These are phyloP conservation scores for Forpus xanthops DNA, from an alignment of 2,797 vertebrate genomes.

Conservation along the genomic window DNA sequence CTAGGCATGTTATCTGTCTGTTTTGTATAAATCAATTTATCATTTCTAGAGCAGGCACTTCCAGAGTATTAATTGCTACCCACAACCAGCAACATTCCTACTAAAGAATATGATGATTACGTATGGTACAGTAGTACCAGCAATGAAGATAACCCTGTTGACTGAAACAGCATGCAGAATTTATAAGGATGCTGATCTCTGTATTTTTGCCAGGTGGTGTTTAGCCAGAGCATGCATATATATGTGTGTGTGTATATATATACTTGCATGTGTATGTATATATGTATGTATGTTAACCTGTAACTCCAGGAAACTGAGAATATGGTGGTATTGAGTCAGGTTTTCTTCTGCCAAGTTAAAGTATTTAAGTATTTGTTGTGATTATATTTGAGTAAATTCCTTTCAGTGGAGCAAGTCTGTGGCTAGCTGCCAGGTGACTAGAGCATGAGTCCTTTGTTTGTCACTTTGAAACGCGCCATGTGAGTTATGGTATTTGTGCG, in stretches of 20 bases:
- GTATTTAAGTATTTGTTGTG: not conserved
- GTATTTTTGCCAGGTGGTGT: not conserved
- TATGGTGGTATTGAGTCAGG: not conserved
- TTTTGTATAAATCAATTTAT: not conserved
- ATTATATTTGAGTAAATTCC: not conserved
- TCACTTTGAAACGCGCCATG: not conserved
- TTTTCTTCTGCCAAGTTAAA: not conserved
- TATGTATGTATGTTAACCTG: not conserved
- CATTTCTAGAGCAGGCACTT: not conserved
- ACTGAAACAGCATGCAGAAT: not conserved
- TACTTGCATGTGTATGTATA: not conserved
- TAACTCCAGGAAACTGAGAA: not conserved
- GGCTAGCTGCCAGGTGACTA: not conserved
- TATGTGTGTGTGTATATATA: not conserved
- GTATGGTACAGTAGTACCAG: not conserved
- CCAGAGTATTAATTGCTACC: not conserved
- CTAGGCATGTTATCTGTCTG: rapidly evolving
- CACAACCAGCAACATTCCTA: not conserved
- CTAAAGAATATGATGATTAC: not conserved
- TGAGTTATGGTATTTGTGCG: not conserved
- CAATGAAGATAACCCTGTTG: not conserved
- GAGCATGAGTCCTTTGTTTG: not conserved
- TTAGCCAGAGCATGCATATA: not conserved
- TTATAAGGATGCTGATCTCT: not conserved
- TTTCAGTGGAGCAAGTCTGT: not conserved